A percentile compares a stretch with the other conserved stretches of the same genome.
Conservation (phyloP, 2,888 invertebrate genomes). For the Heteropelma amictum region DNA sequence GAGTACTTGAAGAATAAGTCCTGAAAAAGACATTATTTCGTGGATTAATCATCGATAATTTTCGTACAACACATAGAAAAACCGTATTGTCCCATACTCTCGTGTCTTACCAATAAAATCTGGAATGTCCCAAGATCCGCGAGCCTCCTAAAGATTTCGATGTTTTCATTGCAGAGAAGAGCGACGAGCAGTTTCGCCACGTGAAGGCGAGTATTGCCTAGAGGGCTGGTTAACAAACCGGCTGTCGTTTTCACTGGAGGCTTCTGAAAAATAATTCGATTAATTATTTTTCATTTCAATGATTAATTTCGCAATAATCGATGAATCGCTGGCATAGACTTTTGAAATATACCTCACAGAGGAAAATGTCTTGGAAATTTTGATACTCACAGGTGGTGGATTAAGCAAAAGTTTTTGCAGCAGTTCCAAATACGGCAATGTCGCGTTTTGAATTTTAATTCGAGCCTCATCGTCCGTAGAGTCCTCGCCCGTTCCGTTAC, state of each 20-base stretch:
- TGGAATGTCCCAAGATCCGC: constrained; percentile 80
- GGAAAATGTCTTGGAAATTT: no score
- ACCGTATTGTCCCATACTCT: no score
- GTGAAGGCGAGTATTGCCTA: constrained; percentile 89
- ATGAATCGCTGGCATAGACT: neutral
- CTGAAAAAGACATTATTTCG: constrained; percentile 79
- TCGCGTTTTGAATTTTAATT: constrained; percentile 83
- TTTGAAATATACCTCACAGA: constrained; percentile 39
- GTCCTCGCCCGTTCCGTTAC: constrained; percentile 75
- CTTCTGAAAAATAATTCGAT: constrained; percentile 77
- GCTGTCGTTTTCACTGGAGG: constrained; percentile 84
- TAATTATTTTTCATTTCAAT: neutral
- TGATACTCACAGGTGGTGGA: constrained; percentile 86
- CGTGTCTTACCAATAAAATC: constrained; percentile 79
- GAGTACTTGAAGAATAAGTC: constrained; percentile 93
- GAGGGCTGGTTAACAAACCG: constrained; percentile 85
- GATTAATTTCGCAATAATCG: neutral
- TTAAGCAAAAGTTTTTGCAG: constrained; percentile 84
- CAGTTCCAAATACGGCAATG: constrained; percentile 84
- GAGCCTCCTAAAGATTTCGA: constrained; percentile 85
- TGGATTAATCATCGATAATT: neutral
- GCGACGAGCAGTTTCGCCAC: constrained; percentile 89
- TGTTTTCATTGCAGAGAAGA: constrained; percentile 86
- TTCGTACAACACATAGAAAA: no score
- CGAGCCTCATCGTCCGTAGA: constrained; percentile 80